Evolutionary conservation across 92 coral and sea anemone species (phyloP).

Genomic region (Desmophyllum pertusum): DNA sequence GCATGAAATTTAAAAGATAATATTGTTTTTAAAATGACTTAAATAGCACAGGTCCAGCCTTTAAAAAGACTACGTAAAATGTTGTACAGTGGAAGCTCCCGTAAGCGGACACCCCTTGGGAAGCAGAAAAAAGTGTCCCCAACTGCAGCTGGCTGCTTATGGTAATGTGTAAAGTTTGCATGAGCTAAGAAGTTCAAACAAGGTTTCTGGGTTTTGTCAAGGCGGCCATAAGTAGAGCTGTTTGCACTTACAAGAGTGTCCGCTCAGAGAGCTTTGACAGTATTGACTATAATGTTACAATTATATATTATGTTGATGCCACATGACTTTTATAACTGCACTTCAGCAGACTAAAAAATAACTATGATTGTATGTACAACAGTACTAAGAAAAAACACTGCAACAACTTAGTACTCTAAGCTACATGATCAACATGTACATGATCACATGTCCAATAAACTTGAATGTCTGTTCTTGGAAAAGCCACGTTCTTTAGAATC

Average conservation of each 20-base stretch:
- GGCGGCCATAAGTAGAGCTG: too few relatives aligned
- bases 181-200: too few relatives aligned
- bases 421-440: not conserved
- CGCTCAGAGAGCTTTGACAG: too few relatives aligned
- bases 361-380: not conserved
- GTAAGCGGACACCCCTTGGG: too few relatives aligned
- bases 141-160: too few relatives aligned
- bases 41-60: not conserved
- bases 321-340: not conserved
- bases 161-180: too few relatives aligned
- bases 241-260: too few relatives aligned
- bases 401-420: not conserved
- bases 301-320: not conserved
- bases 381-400: not conserved
- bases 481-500: not conserved
- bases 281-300: too few relatives aligned
- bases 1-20: not conserved
- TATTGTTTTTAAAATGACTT: not conserved
- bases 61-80: not conserved
- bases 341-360: not conserved
- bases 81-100: too few relatives aligned
- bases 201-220: too few relatives aligned
- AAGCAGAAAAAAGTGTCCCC: too few relatives aligned
- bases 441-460: not conserved
- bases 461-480: constrained; percentile 9